Conservation (phyloP, 2,888 invertebrate species). For the Drosophila merina region DNA sequence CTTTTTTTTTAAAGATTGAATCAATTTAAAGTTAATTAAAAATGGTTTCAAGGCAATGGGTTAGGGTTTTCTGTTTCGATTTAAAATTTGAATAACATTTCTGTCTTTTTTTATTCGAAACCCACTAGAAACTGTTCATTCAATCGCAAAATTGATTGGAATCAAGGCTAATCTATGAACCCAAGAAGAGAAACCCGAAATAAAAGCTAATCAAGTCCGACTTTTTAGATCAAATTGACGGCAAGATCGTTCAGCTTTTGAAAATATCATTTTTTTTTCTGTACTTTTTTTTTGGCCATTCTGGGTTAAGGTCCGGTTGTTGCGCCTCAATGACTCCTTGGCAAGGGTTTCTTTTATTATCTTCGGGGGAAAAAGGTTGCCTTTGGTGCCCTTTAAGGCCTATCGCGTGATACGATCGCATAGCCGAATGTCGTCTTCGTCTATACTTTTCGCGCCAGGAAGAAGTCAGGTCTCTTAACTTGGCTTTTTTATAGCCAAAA, state of each 20-base stretch:
- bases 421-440: constrained; percentile 77
- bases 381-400: constrained; percentile 57
- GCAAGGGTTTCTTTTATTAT: constrained; percentile 5
- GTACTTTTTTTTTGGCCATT: neutral
- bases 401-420: constrained; percentile 83
- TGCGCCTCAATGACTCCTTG: constrained; percentile 59
- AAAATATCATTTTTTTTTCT: neutral
- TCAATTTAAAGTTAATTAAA: too few relatives aligned
- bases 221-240: constrained; percentile 35
- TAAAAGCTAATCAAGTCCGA: constrained; percentile 4
- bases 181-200: neutral
- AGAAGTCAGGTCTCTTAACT: neutral
- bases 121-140: constrained; percentile 6
- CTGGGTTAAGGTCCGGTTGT: constrained; percentile 27
- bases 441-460: constrained; percentile 60
- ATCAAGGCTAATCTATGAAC: constrained; percentile 4
- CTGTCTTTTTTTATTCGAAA: too few relatives aligned
- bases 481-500: neutral
- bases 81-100: neutral
- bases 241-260: constrained; percentile 30
- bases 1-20: neutral
- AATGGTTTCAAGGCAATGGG: neutral
- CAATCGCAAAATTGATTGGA: constrained; percentile 17
- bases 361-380: constrained; percentile 8
- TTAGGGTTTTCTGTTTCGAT: neutral